phyloP scores from a whole-genome alignment of 2,113 vertebrate species.

The Mus spicilegus region DNA sequence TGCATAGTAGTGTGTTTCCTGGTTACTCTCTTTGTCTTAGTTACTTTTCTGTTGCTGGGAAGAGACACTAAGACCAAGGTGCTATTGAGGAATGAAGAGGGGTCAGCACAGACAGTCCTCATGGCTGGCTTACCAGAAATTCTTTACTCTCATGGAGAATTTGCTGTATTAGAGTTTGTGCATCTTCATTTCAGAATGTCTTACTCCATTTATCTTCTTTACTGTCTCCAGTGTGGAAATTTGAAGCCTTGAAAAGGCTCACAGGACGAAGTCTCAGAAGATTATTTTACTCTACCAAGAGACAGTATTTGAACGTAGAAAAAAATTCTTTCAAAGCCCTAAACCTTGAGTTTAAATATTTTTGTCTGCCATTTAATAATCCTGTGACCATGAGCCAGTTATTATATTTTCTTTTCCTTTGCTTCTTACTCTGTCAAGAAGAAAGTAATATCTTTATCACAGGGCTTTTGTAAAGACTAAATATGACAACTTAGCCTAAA shows the following conservation, averaged over 20 bases:
- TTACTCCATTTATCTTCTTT: constrained; percentile 10
- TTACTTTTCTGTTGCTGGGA: neutral
- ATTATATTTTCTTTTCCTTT: constrained; percentile 10
- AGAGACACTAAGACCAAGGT: neutral
- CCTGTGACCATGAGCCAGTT: neutral
- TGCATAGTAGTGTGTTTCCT: neutral
- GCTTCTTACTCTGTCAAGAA: constrained; percentile 1
- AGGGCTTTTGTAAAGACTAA: neutral
- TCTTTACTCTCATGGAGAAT: constrained; percentile 2
- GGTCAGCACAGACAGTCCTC: neutral
- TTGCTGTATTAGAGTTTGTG: neutral
- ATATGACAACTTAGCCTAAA: constrained; percentile 36
- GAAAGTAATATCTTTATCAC: neutral
- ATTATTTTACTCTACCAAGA: constrained; percentile 37
- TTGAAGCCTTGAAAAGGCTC: constrained; percentile 37
- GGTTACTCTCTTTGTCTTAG: neutral
- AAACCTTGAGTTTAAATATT: constrained; percentile 47
- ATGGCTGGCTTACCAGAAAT: neutral
- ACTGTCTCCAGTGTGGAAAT: constrained; percentile 39
- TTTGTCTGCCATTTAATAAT: neutral
- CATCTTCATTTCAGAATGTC: constrained; percentile 9
- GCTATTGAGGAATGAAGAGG: neutral
- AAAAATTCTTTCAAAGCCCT: constrained; percentile 47
- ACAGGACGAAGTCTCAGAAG: constrained; percentile 24
- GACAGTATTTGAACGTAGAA: neutral